Evolutionary conservation across 2,797 vertebrate species (phyloP).

Genomic region (Carduelis carduelis): DNA sequence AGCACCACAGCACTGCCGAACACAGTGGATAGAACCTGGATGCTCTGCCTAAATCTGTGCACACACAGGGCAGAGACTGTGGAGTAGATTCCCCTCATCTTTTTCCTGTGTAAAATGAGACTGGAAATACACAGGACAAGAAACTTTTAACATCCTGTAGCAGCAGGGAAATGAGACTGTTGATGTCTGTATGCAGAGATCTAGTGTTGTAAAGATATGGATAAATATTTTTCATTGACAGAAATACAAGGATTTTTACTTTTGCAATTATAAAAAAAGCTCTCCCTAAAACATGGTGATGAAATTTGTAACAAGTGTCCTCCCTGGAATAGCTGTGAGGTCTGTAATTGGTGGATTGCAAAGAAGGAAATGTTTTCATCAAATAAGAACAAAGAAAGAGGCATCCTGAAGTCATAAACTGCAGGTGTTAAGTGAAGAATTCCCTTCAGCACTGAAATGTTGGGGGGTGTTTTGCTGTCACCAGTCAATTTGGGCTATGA

Average conservation of each 20-base stretch:
- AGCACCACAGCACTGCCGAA: background rate
- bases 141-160: background rate
- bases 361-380: background rate
- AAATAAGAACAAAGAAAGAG: background rate
- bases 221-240: background rate
- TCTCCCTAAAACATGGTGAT: rapidly evolving
- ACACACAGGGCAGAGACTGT: background rate
- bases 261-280: background rate
- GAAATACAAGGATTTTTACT: background rate
- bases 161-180: background rate
- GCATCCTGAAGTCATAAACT: background rate
- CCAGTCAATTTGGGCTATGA: background rate
- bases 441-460: background rate
- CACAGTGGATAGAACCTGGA: background rate
- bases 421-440: background rate
- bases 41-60: background rate
- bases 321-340: background rate
- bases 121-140: background rate
- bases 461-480: background rate
- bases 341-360: background rate
- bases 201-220: rapidly evolving
- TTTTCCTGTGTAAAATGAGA: background rate
- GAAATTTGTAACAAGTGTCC: background rate
- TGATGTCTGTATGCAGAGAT: background rate
- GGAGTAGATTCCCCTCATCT: background rate